Conservation (phyloP, 2,113 vertebrate genomes). For the Reinhardtius hippoglossoides region DNA sequence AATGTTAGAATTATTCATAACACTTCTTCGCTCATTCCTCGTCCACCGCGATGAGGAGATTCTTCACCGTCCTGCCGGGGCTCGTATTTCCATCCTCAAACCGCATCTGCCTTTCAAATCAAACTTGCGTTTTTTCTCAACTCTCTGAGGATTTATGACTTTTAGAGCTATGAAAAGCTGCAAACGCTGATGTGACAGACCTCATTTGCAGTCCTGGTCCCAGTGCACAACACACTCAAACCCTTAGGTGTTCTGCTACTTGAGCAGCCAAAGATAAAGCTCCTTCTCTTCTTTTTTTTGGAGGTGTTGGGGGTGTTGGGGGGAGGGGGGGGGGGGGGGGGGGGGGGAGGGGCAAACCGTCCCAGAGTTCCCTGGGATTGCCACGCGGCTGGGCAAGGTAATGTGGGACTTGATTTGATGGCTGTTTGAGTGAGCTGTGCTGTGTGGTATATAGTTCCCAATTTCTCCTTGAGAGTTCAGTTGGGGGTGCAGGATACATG, state of each 20-base stretch:
- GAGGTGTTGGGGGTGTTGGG: too few relatives aligned
- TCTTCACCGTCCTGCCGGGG: conserved; percentile 34
- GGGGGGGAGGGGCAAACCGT: too few relatives aligned
- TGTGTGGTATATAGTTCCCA: too few relatives aligned
- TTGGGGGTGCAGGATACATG: too few relatives aligned
- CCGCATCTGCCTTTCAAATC: conserved; percentile 55
- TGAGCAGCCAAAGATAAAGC: conserved; percentile 65
- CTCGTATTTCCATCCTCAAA: conserved; percentile 39
- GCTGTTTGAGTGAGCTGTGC: too few relatives aligned
- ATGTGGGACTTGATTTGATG: too few relatives aligned
- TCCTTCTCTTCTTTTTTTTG: conserved; percentile 11
- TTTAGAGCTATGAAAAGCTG: conserved; percentile 68
- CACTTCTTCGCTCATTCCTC: conserved; percentile 17
- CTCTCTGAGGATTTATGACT: conserved; percentile 57
- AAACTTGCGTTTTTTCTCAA: conserved; percentile 3
- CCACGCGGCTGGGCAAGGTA: too few relatives aligned
- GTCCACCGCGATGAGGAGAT: conserved; percentile 14
- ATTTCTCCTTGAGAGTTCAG: too few relatives aligned
- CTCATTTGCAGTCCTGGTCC: conserved; percentile 67
- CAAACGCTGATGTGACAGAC: conserved; percentile 68
- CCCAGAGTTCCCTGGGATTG: too few relatives aligned
- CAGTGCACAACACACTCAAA: conserved; percentile 50
- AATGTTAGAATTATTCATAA: conserved; percentile 8
- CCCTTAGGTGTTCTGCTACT: conserved; percentile 66
- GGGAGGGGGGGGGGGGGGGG: neutral